Conservation (phyloP, 2,888 invertebrate genomes). For the Ceriagrion tenellum region DNA sequence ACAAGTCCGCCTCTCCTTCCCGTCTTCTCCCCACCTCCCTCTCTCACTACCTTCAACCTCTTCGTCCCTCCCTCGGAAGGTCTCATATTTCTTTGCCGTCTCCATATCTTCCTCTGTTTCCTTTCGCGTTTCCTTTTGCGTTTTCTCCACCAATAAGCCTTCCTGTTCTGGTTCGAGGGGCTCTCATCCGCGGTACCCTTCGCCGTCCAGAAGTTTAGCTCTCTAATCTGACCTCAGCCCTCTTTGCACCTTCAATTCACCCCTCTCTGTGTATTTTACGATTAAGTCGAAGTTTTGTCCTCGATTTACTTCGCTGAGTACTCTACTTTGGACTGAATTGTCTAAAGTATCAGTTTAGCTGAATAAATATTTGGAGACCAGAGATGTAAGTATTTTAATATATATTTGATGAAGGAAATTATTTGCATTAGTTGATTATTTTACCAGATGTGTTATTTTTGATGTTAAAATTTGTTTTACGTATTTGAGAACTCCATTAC, state of each 20-base stretch:
- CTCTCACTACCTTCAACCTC: background rate
- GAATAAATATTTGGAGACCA: too few relatives aligned
- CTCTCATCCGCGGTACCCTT: background rate
- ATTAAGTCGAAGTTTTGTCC: background rate
- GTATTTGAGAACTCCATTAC: too few relatives aligned
- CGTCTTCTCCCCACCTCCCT: background rate
- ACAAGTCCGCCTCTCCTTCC: slow-evolving; percentile 30
- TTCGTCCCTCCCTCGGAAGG: background rate
- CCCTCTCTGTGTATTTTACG: background rate
- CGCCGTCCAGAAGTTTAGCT: background rate
- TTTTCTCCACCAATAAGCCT: background rate
- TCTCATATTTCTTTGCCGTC: slow-evolving; percentile 7
- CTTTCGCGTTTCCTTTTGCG: background rate
- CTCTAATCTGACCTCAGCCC: background rate
- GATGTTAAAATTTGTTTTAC: too few relatives aligned
- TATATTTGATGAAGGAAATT: too few relatives aligned
- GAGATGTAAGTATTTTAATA: too few relatives aligned
- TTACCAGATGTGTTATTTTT: too few relatives aligned
- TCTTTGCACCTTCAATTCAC: background rate
- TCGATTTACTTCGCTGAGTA: background rate
- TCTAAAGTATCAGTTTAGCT: too few relatives aligned
- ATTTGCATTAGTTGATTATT: too few relatives aligned
- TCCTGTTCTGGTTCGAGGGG: background rate
- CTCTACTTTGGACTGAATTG: background rate
- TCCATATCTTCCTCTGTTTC: background rate